Conservation (phyloP, 2,888 invertebrate species). For the Sinohyriopsis cumingii region DNA sequence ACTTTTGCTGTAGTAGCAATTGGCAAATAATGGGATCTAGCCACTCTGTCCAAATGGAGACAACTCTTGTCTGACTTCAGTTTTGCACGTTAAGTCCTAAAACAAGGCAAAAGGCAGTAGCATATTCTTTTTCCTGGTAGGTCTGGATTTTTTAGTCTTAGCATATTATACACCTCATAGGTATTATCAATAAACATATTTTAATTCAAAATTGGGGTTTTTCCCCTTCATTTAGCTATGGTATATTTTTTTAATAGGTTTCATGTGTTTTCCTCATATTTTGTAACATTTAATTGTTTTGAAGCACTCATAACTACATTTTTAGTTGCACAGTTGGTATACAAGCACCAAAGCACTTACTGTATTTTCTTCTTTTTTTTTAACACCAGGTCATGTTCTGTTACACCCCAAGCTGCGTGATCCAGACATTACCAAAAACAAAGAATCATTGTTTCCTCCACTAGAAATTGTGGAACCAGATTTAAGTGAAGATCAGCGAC, state of each 20-base stretch:
- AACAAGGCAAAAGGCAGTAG: too few species aligned
- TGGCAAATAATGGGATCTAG: too few species aligned
- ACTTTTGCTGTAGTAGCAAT: too few species aligned
- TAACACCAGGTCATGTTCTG: conserved; percentile 24
- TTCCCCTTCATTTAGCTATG: background rate
- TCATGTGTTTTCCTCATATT: background rate
- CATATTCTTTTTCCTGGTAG: too few species aligned
- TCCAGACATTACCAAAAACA: conserved; percentile 18
- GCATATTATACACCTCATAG: too few species aligned
- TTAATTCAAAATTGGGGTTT: background rate
- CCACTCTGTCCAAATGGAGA: too few species aligned
- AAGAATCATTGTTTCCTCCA: conserved; percentile 22
- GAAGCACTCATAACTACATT: too few species aligned
- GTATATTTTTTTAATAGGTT: background rate
- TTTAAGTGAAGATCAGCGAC: conserved; percentile 13
- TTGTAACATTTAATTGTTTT: too few species aligned
- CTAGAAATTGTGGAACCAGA: conserved; percentile 23
- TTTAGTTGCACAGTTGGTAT: too few species aligned
- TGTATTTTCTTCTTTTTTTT: background rate
- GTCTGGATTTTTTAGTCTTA: too few species aligned
- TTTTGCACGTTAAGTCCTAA: too few species aligned
- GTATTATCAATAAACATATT: background rate
- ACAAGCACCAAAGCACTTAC: background rate
- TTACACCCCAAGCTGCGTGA: conserved; percentile 32
- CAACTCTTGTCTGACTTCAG: too few species aligned